Evolutionary conservation across 2,113 vertebrate species (phyloP), one percentile per base, ranked within the genome.

Genomic region (Phalacrocorax aristotelis): DNA sequence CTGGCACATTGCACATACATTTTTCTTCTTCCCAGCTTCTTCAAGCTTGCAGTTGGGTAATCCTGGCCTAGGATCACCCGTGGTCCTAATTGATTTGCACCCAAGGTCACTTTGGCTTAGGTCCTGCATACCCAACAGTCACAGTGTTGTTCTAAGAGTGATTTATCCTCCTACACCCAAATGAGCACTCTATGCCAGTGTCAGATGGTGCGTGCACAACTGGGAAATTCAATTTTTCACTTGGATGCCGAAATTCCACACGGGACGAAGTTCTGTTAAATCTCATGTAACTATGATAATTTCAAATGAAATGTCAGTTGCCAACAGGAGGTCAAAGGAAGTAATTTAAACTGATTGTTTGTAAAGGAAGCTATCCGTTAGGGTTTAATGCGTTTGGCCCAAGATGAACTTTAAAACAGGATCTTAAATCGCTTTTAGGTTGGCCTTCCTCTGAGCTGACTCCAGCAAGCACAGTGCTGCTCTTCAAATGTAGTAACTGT

Each of bases 291-390:
- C 86, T 93, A 70, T 91, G 95, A 86, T 92, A 10, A 40, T 90
- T 96, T 89, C 10, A 2, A 77, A 77, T 70, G 38, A 90, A 95
- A 79, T 29, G 27, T 76, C 62, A 69, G 60, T 72, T 88, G 77
- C 58, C 79, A 91, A 74, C 46, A 80, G 79, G 70, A 92, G 87
- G 80, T 92, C 92, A 96, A 93, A 94, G 89, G 89, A 96, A 93
- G 93, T 83, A 1, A 85, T 89, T 95, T 93, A 86, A 94, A 80
- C 48, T n/a, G 66, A 49, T 83, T 46, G 75, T 77, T 94, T 90
- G 70, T 75, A 95, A 90, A 87, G 85, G 95, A 97, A 96, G 74
- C n/a, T 61, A 83, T 93, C 94, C 76, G 64, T 87, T 94, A 94
- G 30, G 23, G 40, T 94, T 96, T 95, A 95, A 92, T 94, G 68